Percentiles rank a stretch among this genome's conserved stretches.
Evolutionary conservation across 2,888 invertebrate species (phyloP).

Genomic region (Drosophila longiperda): DNA sequence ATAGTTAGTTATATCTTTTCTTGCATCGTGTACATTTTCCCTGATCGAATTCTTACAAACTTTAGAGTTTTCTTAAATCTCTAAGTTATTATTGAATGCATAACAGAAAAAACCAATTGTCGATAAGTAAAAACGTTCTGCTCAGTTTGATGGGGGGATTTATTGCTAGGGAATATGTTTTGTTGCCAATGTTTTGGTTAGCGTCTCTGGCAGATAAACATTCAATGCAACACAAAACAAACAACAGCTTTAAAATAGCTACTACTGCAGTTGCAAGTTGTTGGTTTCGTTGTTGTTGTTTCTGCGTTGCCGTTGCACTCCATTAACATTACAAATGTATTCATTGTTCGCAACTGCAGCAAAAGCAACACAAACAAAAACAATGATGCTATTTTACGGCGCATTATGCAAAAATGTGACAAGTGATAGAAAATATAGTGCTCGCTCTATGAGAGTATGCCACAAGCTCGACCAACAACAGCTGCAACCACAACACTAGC

Average conservation of each 20-base stretch:
- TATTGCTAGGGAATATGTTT: conserved; percentile 14
- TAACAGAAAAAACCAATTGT: conserved; percentile 9
- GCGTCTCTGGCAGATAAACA: conserved; percentile 53
- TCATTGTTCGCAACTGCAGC: conserved; percentile 55
- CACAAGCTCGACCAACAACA: conserved; percentile 37
- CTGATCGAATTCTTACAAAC: not conserved
- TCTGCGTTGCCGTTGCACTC: conserved; percentile 49
- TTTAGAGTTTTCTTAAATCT: not conserved
- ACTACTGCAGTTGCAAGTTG: conserved; percentile 40
- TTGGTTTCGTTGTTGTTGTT: conserved; percentile 22
- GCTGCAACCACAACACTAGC: not conserved
- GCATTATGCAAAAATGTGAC: conserved; percentile 76
- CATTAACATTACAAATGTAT: conserved; percentile 71
- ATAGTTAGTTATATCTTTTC: not conserved
- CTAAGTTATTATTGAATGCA: not conserved
- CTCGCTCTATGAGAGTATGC: conserved; percentile 42
- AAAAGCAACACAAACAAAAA: conserved; percentile 36
- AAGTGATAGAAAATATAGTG: conserved; percentile 79
- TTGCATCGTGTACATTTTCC: not conserved
- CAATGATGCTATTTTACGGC: conserved; percentile 66
- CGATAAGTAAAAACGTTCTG: not conserved
- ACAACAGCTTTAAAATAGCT: conserved; percentile 56
- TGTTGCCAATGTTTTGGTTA: conserved; percentile 17
- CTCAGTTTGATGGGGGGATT: conserved; percentile 4
- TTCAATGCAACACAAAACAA: conserved; percentile 52